Conservation (phyloP, 2,113 vertebrate genomes). For the Tauraco erythrolophus region DNA sequence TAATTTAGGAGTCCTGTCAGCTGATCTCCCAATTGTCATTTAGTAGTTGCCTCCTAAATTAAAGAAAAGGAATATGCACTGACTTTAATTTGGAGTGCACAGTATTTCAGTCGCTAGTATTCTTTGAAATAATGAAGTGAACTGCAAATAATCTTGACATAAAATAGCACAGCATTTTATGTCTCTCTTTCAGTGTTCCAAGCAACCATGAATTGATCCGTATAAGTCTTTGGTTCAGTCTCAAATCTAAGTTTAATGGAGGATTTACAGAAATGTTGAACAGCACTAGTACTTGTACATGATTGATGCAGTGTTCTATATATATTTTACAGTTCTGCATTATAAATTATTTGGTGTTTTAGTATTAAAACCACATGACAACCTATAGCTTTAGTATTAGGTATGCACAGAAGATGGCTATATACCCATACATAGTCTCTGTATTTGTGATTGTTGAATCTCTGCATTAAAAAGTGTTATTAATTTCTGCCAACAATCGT, state of each 20-base stretch:
- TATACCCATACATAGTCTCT: background rate
- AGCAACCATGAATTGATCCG: conserved; percentile 56
- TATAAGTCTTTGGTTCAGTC: conserved; percentile 42
- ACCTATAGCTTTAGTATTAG: conserved; percentile 1
- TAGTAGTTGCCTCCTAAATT: background rate
- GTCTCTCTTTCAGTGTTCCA: conserved; percentile 44
- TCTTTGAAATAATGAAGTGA: conserved; percentile 47
- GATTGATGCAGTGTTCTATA: conserved; percentile 57
- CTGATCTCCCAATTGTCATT: background rate
- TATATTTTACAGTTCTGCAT: conserved; percentile 43
- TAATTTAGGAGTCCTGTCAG: background rate
- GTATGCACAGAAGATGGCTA: conserved; percentile 2
- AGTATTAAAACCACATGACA: conserved; percentile 73
- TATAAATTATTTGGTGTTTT: conserved; percentile 61
- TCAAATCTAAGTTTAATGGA: conserved; percentile 61
- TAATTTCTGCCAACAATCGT: conserved; percentile 35
- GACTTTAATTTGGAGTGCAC: background rate
- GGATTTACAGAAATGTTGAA: conserved; percentile 62
- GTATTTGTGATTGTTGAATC: background rate
- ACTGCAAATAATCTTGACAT: conserved; percentile 33
- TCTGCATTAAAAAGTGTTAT: conserved; percentile 23
- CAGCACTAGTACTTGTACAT: conserved; percentile 32
- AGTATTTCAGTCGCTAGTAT: background rate
- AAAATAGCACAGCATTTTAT: conserved; percentile 39
- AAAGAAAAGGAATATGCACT: background rate